Conservation (phyloP, 2,888 invertebrate genomes). For the Capitulum mitella region DNA sequence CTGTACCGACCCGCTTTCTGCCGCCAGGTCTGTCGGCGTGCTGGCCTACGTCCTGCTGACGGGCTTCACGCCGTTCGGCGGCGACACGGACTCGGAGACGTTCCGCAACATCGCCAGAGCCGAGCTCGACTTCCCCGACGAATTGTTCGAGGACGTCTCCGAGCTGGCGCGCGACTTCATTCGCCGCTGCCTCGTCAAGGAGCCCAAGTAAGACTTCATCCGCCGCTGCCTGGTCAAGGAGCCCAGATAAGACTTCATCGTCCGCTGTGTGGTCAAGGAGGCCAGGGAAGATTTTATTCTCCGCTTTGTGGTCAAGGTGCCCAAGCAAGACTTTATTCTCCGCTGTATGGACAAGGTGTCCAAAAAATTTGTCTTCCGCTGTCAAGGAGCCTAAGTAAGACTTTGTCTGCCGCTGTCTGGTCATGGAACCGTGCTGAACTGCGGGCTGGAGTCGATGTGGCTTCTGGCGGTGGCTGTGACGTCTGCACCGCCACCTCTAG, state of each 20-base stretch:
- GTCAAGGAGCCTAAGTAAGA: background rate
- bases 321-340: no score
- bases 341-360: no score
- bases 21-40: slow-evolving; percentile 78
- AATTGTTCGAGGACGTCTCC: slow-evolving; percentile 82
- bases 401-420: background rate
- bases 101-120: slow-evolving; percentile 94
- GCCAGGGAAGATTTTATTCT: background rate
- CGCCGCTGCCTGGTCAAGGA: slow-evolving; percentile 26
- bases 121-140: slow-evolving; percentile 84
- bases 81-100: slow-evolving; percentile 93
- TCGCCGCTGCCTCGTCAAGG: no score
- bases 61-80: slow-evolving; percentile 92
- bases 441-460: no score
- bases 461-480: no score
- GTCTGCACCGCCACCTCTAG: no score
- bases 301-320: no score
- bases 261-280: background rate
- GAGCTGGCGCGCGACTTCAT: slow-evolving; percentile 85
- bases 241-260: background rate
- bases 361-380: no score
- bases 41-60: slow-evolving; percentile 87
- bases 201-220: slow-evolving; percentile 30
- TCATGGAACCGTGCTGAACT: no score
- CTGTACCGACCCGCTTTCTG: no score